Evolutionary conservation across 2,888 invertebrate species (phyloP), one percentile per base, ranked within the genome.

Genomic region (Ennomos erosarius): DNA sequence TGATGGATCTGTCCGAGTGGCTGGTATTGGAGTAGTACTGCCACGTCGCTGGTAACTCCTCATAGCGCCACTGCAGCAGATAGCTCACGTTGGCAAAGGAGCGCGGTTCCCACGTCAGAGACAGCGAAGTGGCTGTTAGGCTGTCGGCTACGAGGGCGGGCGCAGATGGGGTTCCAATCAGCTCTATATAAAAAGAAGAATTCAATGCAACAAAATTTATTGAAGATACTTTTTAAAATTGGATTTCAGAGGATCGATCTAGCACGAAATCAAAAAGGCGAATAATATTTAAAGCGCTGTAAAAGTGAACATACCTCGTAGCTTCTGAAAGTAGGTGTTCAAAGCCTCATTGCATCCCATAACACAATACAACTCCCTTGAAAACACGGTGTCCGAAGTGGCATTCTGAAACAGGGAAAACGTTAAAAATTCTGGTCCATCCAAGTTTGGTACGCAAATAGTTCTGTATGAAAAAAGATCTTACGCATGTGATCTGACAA

Each of bases 321-420:
- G 85, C 77, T 94, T 94, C 75, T 95, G 94, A 71, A 95, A 95
- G 82, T 97, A 97, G 57, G 94, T 93, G 72, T 95, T 95, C 50
- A 97, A 88, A 49, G 97, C 97, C 77, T 95, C 95, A 79, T 96
- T 96, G 83, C 97, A 97, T 55, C 97, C 97, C 89, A 96, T 95
- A 35, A 96, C 95, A 78, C 97, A 97, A 78, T 96, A 96, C 12
- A 96, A 86, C 79, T 95, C 95, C 75, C 95, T 93, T 1, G 95
- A 94, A 61, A 95, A 94, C 43, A 95, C 90, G 16, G 94, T 91
- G 71, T 95, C 95, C 59, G 94, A 93, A 11, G 95, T 95, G 65
- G 94, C 95, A 84, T 96, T 96, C 96, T 96, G 89, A 35, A 92
- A 92, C 48, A 56, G n/a, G 10, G 44, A 9, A 33, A 12, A 10